Percentiles rank a stretch among this genome's conserved stretches.
phyloP scores from a whole-genome alignment of 2,797 vertebrate genomes.

The Scarus forsteni region DNA sequence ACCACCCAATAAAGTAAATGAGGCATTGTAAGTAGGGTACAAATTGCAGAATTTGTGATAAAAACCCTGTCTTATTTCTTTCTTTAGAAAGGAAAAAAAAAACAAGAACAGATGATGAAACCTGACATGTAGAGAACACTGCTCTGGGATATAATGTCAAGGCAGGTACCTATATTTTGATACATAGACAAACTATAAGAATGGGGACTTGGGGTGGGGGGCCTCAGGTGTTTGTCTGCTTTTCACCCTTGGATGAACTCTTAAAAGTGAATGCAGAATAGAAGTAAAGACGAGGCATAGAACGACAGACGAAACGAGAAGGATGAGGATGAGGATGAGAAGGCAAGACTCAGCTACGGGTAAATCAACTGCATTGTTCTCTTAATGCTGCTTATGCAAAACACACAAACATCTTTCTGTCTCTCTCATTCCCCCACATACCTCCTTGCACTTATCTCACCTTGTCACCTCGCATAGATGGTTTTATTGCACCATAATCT shows the following conservation, averaged over 20 bases:
- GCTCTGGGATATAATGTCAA: conserved; percentile 69
- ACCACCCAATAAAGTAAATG: too few species aligned
- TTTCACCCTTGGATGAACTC: conserved; percentile 81
- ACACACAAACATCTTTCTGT: conserved; percentile 1
- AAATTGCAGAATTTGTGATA: too few species aligned
- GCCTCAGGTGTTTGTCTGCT: conserved; percentile 38
- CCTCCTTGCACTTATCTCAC: conserved; percentile 64
- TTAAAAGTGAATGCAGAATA: conserved; percentile 51
- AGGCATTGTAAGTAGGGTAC: too few species aligned
- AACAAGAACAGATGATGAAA: conserved; percentile 70
- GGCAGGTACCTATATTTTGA: conserved; percentile 71
- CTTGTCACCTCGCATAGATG: conserved; percentile 57
- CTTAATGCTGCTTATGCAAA: conserved; percentile 45
- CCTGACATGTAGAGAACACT: conserved; percentile 63
- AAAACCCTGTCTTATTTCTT: conserved; percentile 48
- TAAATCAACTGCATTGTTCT: conserved; percentile 74
- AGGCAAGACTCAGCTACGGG: conserved; percentile 58
- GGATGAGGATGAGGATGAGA: conserved; percentile 59
- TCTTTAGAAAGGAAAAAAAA: conserved; percentile 36
- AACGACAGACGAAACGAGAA: conserved; percentile 34
- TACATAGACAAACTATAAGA: conserved; percentile 71
- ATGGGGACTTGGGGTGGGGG: conserved; percentile 22
- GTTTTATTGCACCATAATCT: conserved; percentile 72
- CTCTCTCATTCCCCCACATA: conserved; percentile 9
- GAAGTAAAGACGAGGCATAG: conserved; percentile 40